Percentiles rank a stretch among this genome's conserved stretches.
Evolutionary conservation across 2,888 invertebrate species (phyloP).

Genomic region (Chymomyza caudatula): DNA sequence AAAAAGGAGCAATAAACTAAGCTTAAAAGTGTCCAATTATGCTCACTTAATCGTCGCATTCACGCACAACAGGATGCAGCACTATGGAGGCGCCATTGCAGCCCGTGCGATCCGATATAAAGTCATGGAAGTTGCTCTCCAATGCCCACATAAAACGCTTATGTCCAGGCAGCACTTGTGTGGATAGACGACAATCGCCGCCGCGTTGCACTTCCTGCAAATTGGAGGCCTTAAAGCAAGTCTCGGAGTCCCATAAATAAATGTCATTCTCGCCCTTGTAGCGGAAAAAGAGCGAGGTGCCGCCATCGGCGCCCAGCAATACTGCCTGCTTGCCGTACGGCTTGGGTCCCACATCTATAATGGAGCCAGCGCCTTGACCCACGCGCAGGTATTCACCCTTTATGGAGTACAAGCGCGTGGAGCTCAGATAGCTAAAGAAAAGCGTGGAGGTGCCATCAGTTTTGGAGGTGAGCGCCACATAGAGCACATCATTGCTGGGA

Average conservation of each 20-base stretch:
- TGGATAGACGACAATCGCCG: constrained; percentile 81
- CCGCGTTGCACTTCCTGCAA: constrained; percentile 81
- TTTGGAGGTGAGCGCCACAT: constrained; percentile 80
- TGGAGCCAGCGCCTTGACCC: constrained; percentile 80
- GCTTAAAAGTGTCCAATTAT: neutral
- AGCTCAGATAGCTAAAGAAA: constrained; percentile 82
- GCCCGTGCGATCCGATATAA: constrained; percentile 81
- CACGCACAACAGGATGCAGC: constrained; percentile 81
- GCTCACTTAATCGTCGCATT: constrained; percentile 71
- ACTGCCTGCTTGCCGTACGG: constrained; percentile 80
- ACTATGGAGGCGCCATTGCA: constrained; percentile 82
- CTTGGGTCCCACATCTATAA: constrained; percentile 81
- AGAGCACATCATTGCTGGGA: constrained; percentile 80
- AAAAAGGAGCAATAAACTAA: constrained; percentile 4
- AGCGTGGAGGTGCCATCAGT: constrained; percentile 79
- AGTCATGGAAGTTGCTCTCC: constrained; percentile 84
- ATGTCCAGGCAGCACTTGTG: constrained; percentile 81
- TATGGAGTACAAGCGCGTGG: constrained; percentile 80
- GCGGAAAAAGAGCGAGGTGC: constrained; percentile 81
- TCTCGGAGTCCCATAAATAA: constrained; percentile 83
- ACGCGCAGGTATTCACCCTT: constrained; percentile 79
- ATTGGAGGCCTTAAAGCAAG: constrained; percentile 80
- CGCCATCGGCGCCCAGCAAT: constrained; percentile 82
- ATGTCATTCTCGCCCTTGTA: constrained; percentile 82
- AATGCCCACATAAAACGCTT: constrained; percentile 82